Conservation (phyloP, 2,113 vertebrate genomes). For the Lampris megalopsis region DNA sequence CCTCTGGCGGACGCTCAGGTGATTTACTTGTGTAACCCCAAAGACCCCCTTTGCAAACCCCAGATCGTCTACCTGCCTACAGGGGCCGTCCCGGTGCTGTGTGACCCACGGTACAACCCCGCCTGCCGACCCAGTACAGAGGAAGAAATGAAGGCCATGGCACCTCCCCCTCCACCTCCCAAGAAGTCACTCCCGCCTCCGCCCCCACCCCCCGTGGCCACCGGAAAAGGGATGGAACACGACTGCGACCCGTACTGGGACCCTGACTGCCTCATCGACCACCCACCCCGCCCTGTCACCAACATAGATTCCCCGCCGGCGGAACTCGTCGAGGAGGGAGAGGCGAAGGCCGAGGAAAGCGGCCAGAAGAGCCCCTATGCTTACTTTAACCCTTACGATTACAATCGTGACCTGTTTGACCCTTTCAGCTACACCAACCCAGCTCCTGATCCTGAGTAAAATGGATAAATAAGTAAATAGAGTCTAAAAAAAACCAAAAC, state of each 20-base stretch:
- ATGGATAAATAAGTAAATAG: neutral
- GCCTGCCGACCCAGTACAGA: conserved; percentile 61
- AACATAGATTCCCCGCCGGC: conserved; percentile 1
- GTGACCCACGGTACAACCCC: conserved; percentile 75
- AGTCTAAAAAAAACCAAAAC: neutral
- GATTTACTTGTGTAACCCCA: conserved; percentile 76
- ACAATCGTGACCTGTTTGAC: conserved; percentile 73
- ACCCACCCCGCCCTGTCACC: conserved; percentile 58
- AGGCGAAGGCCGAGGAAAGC: conserved; percentile 32
- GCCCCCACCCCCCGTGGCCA: conserved; percentile 30
- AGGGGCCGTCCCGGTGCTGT: conserved; percentile 72
- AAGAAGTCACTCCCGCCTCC: conserved; percentile 55
- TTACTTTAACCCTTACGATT: conserved; percentile 73
- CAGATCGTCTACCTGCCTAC: conserved; percentile 76
- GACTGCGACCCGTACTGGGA: conserved; percentile 83
- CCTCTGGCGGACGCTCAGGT: conserved; percentile 62
- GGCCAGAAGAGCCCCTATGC: conserved; percentile 10
- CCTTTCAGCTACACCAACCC: conserved; percentile 60
- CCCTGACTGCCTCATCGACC: conserved; percentile 79
- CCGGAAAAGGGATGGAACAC: conserved; percentile 72
- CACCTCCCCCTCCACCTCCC: conserved; percentile 1
- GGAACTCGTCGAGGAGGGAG: conserved; percentile 35
- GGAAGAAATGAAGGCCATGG: conserved; percentile 53
- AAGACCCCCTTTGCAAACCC: conserved; percentile 77
- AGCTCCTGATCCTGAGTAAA: conserved; percentile 53